These are phyloP conservation scores for Papilio machaon DNA, from an alignment of 1,140 invertebrate genomes.

Conservation along the genomic window DNA sequence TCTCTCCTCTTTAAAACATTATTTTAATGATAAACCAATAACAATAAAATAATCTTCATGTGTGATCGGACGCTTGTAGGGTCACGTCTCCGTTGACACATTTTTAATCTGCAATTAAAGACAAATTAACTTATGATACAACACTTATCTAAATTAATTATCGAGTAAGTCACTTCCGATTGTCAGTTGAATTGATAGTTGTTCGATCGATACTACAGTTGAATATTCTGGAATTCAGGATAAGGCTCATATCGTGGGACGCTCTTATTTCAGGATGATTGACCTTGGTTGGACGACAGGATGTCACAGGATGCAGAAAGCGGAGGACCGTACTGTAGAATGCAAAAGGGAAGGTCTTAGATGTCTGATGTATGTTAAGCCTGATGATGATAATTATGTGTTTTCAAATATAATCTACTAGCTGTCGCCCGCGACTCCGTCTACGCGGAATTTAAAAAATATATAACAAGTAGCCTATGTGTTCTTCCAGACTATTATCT, in stretches of 20 bases:
- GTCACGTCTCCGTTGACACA: conserved; percentile 14
- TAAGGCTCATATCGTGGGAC: no score
- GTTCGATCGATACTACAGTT: no score
- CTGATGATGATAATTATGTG: neutral
- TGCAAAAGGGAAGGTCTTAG: neutral
- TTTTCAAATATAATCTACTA: no score
- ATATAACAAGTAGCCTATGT: no score
- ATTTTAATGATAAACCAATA: neutral
- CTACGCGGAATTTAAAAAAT: no score
- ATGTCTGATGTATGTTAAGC: neutral
- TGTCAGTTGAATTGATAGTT: no score
- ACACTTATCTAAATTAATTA: neutral
- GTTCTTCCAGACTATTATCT: no score
- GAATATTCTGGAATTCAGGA: neutral
- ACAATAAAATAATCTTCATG: neutral
- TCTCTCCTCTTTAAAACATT: no score
- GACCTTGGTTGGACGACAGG: neutral
- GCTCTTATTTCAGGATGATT: neutral
- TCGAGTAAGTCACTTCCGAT: neutral
- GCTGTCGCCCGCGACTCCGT: no score
- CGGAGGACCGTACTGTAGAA: neutral
- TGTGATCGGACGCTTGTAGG: neutral
- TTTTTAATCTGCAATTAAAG: conserved; percentile 18
- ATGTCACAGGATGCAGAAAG: neutral
- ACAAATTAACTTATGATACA: conserved; percentile 13